Conservation (phyloP, 1,140 invertebrate species). For the Oscheius sp. region DNA sequence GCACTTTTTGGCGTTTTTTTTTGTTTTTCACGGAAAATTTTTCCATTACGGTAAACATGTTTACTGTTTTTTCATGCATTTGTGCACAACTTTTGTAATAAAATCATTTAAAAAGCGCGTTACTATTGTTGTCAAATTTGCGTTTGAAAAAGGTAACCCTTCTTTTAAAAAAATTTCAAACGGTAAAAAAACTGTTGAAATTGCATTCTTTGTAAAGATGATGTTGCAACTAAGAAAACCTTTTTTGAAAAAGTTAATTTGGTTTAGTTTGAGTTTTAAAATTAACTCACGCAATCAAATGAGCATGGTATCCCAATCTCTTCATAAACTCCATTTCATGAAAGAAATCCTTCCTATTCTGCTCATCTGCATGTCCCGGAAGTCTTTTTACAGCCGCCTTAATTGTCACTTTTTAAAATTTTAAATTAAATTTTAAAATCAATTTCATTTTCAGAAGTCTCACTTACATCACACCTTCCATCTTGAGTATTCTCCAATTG, state of each 20-base stretch:
- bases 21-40: too few species aligned
- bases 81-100: too few species aligned
- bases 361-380: constrained; percentile 28
- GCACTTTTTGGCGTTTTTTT: too few species aligned
- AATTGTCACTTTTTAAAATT: background rate
- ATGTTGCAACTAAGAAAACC: too few species aligned
- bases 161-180: too few species aligned
- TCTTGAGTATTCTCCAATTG: constrained; percentile 17
- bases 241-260: too few species aligned
- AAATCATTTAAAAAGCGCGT: too few species aligned
- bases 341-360: constrained; percentile 23
- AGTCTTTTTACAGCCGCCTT: constrained; percentile 30
- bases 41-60: too few species aligned
- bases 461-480: background rate
- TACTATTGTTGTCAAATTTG: too few species aligned
- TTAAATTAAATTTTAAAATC: background rate
- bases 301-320: constrained; percentile 19
- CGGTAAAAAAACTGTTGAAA: too few species aligned
- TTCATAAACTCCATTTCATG: constrained; percentile 41
- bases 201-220: background rate
- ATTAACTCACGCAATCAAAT: constrained; percentile 6
- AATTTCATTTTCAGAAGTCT: background rate
- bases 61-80: too few species aligned
- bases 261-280: background rate
- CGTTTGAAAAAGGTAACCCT: too few species aligned